A percentile compares a stretch with the other conserved stretches of the same genome.
Evolutionary conservation across 1,140 invertebrate species (phyloP).

Genomic region (Gonioctena quinquepunctata): DNA sequence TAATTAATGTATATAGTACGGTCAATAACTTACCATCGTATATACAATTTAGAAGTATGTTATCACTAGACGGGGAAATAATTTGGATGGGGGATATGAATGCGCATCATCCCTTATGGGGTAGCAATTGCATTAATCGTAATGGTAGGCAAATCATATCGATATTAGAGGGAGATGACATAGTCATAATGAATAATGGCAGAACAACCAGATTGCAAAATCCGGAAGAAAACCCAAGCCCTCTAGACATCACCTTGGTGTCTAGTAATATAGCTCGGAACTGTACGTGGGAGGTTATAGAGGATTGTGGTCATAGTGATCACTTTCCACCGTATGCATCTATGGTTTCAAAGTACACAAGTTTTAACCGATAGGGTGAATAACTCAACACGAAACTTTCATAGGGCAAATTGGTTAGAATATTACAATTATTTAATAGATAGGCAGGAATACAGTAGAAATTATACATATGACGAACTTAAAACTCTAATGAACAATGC

Average conservation of each 20-base stretch:
- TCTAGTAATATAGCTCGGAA: background rate
- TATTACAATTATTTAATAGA: too few relatives aligned
- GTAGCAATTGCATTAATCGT: background rate
- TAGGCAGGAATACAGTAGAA: background rate
- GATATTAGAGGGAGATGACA: background rate
- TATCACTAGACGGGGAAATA: background rate
- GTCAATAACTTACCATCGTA: background rate
- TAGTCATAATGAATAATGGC: background rate
- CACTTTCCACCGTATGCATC: background rate
- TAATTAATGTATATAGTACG: slow-evolving; percentile 12
- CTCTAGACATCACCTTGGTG: background rate
- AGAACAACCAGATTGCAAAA: background rate
- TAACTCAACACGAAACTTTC: too few relatives aligned
- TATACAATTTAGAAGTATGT: background rate
- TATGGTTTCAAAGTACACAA: background rate
- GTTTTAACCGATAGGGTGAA: too few relatives aligned
- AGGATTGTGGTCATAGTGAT: background rate
- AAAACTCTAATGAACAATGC: background rate
- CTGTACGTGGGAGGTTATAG: background rate
- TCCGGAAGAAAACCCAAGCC: background rate
- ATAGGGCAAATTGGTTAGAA: background rate
- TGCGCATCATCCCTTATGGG: slow-evolving; percentile 15
- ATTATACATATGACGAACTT: background rate
- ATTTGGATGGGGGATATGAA: slow-evolving; percentile 12
- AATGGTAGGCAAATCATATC: background rate